Evolutionary conservation across 2,888 invertebrate genomes (phyloP).

Genomic region (Macrosoma leucophasiata): DNA sequence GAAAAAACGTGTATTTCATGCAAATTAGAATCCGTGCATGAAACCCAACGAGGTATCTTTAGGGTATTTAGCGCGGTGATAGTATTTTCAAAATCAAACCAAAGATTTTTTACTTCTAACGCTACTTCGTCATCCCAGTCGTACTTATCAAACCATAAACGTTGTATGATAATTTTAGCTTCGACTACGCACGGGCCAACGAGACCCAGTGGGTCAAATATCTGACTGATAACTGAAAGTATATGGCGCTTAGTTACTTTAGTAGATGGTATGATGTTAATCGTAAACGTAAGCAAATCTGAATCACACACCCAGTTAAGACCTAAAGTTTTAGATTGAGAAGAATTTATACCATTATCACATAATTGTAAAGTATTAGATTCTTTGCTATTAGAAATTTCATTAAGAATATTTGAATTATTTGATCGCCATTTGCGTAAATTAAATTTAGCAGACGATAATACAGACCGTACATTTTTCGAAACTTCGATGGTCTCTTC

Average conservation of each 20-base stretch:
- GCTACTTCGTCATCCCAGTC: constrained; percentile 23
- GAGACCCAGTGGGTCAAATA: constrained; percentile 27
- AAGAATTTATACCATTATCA: too few species aligned
- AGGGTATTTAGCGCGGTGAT: constrained; percentile 1
- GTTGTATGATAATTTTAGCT: constrained; percentile 26
- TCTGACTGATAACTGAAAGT: constrained; percentile 14
- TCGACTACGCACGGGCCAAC: constrained; percentile 19
- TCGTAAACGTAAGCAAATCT: too few species aligned
- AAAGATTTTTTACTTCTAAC: neutral
- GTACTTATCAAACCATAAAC: constrained; percentile 23
- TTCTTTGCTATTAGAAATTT: too few species aligned
- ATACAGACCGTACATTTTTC: constrained; percentile 14
- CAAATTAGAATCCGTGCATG: neutral
- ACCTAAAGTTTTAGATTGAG: too few species aligned
- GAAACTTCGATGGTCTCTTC: constrained; percentile 11
- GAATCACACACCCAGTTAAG: too few species aligned
- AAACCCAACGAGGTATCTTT: constrained; percentile 3
- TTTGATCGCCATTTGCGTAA: constrained; percentile 27
- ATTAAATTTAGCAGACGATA: constrained; percentile 20
- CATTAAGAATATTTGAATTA: constrained; percentile 9
- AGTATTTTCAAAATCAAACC: constrained; percentile 1
- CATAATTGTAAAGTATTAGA: too few species aligned
- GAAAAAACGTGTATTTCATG: neutral
- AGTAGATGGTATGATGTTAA: too few species aligned
- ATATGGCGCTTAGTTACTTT: too few species aligned